Evolutionary conservation across 1,140 invertebrate species (phyloP), one percentile per base, ranked within the genome.

Genomic region (Conus betulinus): DNA sequence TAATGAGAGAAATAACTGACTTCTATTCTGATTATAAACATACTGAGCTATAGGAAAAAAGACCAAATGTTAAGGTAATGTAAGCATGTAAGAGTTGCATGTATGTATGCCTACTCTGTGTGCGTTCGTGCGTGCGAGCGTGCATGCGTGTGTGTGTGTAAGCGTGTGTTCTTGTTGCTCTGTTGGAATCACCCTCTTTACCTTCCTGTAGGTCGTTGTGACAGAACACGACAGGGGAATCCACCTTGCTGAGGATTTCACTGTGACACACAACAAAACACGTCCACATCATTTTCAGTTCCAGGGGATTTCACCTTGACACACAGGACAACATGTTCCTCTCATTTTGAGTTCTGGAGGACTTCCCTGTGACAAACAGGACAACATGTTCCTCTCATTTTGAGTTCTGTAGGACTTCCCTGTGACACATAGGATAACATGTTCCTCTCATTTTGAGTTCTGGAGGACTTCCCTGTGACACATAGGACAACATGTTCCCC

Each of bases 141-240:
- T 39, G n/a, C n/a, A n/a, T n/a, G n/a, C n/a, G 39, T 39, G 39
- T 39, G 39, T 39, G 39, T 39, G 39, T 39, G 39, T 39, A 39
- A 39, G 39, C 39, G 39, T 60, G 8, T 60, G 57, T 60, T 60
- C 8, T 60, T 60, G 57, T 15, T 60, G 57, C 4, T 60, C 15
- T 60, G 15, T 5, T 60, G 57, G 55, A 60, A 60, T 60, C 11
- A 20, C 67, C 20, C 53, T 8, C 4, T 92, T 96, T 97, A 94
- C 99, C 99, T 96, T 99, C 98, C 95, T 99, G 99, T 94, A 99
- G 96, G 94, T 99, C 99, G 95, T 99, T 99, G 95, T 99, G 99
- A 93, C 98, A 99, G 95, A 99, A 99, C 0, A 98, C 97, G 3
- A 99, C 98, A 0, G 98, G 98, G 88, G 98, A 97, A n/a, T 95